Evolutionary conservation across 64 coral and sea anemone species (phyloP).

Genomic region (Actinia equina): DNA sequence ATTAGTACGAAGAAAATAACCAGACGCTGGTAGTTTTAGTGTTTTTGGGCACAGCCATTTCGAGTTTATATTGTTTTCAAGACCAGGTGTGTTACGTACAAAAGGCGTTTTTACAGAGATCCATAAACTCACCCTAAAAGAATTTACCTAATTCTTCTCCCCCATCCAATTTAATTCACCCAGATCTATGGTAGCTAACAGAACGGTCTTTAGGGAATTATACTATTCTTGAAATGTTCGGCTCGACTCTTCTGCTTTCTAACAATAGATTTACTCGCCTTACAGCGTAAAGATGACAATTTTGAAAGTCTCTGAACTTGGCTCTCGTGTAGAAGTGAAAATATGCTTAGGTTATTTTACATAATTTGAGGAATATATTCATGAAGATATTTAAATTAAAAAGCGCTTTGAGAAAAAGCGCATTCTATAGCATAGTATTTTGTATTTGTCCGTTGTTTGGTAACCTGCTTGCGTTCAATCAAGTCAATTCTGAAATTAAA

Average conservation of each 20-base stretch:
- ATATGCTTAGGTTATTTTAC: conserved; percentile 29
- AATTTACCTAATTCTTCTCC: neutral
- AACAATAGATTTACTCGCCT: neutral
- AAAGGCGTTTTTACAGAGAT: neutral
- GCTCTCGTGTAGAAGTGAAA: neutral
- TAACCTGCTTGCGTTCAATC: neutral
- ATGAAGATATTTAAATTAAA: conserved; percentile 19
- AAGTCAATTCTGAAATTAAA: neutral
- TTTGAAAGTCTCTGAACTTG: neutral
- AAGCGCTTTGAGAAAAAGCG: neutral
- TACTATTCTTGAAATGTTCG: neutral
- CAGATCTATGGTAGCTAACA: neutral
- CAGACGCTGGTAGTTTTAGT: neutral
- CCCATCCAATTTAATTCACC: neutral
- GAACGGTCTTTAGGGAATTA: neutral
- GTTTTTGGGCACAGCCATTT: conserved; percentile 3
- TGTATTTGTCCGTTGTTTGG: neutral
- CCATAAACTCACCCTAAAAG: neutral
- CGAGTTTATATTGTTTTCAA: neutral
- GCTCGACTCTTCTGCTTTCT: neutral
- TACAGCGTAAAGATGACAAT: neutral
- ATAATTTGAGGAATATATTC: conserved; percentile 74
- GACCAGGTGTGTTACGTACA: neutral
- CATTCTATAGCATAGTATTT: neutral
- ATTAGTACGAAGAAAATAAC: conserved; percentile 6